A percentile compares a stretch with the other conserved stretches of the same genome.
Evolutionary conservation across 2,797 vertebrate genomes (phyloP).

Genomic region (Micrastur ruficollis): DNA sequence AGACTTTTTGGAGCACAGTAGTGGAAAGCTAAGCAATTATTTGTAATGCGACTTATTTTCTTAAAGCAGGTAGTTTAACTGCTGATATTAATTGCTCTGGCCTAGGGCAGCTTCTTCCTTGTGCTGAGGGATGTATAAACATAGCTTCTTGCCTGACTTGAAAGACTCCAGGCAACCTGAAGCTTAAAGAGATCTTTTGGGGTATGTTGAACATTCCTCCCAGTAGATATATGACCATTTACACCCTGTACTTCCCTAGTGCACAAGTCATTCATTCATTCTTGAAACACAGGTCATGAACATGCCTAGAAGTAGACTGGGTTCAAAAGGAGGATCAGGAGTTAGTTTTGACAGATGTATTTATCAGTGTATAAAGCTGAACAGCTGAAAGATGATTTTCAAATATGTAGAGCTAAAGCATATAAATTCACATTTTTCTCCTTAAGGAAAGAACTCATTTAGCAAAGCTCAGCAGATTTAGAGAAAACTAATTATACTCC

Average conservation of each 20-base stretch:
- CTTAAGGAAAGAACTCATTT: neutral
- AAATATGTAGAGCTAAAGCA: neutral
- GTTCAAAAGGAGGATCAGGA: neutral
- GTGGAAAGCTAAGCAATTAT: neutral
- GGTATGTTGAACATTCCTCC: neutral
- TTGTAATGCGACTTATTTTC: neutral
- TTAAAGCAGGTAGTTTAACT: neutral
- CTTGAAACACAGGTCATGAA: neutral
- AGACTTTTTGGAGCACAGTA: neutral
- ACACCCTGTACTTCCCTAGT: neutral
- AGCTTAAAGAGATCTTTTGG: neutral
- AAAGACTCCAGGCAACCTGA: neutral
- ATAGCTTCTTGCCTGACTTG: neutral
- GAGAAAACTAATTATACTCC: neutral
- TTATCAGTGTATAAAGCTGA: neutral
- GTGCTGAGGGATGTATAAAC: neutral
- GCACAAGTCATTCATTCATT: neutral
- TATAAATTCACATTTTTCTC: neutral
- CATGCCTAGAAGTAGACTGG: neutral
- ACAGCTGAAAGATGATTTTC: neutral
- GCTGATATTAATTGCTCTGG: neutral
- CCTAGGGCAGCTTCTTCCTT: neutral
- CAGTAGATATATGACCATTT: neutral
- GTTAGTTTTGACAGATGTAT: neutral
- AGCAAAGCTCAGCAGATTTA: slow-evolving; percentile 2